Percentiles rank a stretch among this genome's conserved stretches.
Conservation (phyloP, 2,888 invertebrate genomes). For the Drosophila villosipedis region DNA sequence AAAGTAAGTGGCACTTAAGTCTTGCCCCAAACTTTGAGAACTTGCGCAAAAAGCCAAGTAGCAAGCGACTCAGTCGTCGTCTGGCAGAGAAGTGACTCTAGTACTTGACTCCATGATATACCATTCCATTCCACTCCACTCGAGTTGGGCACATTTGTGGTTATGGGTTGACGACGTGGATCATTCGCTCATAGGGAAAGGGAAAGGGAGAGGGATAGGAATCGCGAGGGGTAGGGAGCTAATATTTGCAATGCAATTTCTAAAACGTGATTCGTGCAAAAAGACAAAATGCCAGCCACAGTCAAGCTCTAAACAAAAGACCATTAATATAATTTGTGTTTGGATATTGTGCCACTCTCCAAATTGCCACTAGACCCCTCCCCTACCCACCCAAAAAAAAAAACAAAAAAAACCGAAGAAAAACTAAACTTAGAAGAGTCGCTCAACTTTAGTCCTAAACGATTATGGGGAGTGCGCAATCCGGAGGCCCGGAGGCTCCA, state of each 20-base stretch:
- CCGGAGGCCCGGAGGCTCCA: slow-evolving; percentile 33
- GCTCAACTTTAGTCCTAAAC: slow-evolving; percentile 60
- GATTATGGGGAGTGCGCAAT: slow-evolving; percentile 59
- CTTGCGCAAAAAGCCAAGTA: slow-evolving; percentile 66
- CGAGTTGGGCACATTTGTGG: slow-evolving; percentile 59
- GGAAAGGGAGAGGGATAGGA: neutral
- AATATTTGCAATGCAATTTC: slow-evolving; percentile 78
- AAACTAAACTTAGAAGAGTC: slow-evolving; percentile 16
- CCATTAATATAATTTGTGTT: slow-evolving; percentile 81
- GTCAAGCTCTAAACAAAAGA: slow-evolving; percentile 68
- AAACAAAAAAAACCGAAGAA: neutral
- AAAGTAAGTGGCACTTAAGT: slow-evolving; percentile 78
- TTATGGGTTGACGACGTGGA: slow-evolving; percentile 51
- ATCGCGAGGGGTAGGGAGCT: neutral
- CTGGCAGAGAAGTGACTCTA: slow-evolving; percentile 53
- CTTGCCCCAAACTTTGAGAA: slow-evolving; percentile 54
- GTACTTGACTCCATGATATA: slow-evolving; percentile 31
- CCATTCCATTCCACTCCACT: slow-evolving; percentile 20
- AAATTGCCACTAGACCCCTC: slow-evolving; percentile 40
- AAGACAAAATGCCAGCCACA: slow-evolving; percentile 72
- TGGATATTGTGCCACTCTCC: slow-evolving; percentile 69
- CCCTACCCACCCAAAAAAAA: neutral
- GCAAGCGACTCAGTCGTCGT: slow-evolving; percentile 36
- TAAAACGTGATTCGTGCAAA: slow-evolving; percentile 81
- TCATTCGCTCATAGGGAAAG: slow-evolving; percentile 35